Evolutionary conservation across 2,888 invertebrate genomes (phyloP).

Genomic region (Steinernema hermaphroditum): DNA sequence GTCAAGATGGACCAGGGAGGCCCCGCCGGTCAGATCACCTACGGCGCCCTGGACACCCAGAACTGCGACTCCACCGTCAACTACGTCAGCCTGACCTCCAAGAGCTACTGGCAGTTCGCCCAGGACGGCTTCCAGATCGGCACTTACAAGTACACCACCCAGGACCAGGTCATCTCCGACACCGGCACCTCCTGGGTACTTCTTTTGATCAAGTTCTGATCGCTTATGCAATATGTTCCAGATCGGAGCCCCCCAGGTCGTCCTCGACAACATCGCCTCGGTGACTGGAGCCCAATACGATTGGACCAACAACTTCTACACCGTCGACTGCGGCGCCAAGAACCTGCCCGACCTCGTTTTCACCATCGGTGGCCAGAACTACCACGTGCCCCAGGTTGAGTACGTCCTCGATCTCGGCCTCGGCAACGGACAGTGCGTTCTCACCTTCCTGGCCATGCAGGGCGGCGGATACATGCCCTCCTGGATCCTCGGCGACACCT

Average conservation of each 20-base stretch:
- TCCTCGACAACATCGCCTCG: conserved; percentile 6
- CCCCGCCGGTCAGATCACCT: conserved; percentile 53
- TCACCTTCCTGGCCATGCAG: conserved; percentile 33
- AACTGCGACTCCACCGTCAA: conserved; percentile 50
- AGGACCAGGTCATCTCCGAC: too few species aligned
- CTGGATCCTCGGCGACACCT: conserved; percentile 38
- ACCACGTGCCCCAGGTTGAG: neutral
- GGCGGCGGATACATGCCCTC: conserved; percentile 36
- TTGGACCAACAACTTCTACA: neutral
- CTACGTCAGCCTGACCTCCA: conserved; percentile 51
- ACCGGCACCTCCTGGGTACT: conserved; percentile 57
- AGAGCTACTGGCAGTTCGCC: conserved; percentile 43
- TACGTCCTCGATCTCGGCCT: conserved; percentile 2
- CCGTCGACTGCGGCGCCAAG: neutral
- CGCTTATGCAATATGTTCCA: too few species aligned
- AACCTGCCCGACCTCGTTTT: neutral
- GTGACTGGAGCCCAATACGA: neutral
- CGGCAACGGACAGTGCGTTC: neutral
- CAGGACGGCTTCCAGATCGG: conserved; percentile 45
- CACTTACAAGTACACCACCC: conserved; percentile 46
- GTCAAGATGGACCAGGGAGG: conserved; percentile 37
- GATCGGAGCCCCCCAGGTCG: conserved; percentile 34
- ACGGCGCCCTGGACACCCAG: conserved; percentile 52
- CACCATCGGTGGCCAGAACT: neutral
- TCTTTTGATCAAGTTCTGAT: too few species aligned